Base-by-base conservation (phyloP, 2,113 vertebrate species). In the Dendropsophus ebraccatus region DNA sequence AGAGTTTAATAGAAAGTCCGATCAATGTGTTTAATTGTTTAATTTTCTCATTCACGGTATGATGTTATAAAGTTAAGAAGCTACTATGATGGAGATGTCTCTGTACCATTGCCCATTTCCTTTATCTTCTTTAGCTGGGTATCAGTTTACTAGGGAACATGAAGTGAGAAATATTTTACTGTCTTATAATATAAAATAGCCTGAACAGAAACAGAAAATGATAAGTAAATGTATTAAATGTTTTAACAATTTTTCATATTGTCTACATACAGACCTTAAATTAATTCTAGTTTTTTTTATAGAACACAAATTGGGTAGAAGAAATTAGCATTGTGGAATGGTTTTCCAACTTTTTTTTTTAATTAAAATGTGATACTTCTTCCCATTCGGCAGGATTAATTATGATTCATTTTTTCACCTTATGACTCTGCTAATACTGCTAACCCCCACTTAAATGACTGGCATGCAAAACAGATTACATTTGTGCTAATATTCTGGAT, bases 401-500 rank as follows among this genome's bases (percentile, higher is more conserved):
- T 80, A 72, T 80, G 32, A 72, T 86, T 70, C 30, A 54, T 69
- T 69, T 9, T 85, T 50, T 79, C 74, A 85, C 60, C 75, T 80
- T 52, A 47, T 85, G 84, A 79, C 75, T 80, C 21, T 69, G 12
- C 21, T 67, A 80, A 56, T 83, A 56, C 65, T 4, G 30, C 49
- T 72, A 69, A 69, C 73, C 56, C 56, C 60, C 23, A 82, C 60
- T 78, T 78, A 79, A 79, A 69, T 79, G 65, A 78, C 62, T 85
- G 83, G 58, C 74, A 85, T 52, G 45, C 21, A 52, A 69, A 52
- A 37, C 14, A 76, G 41, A 76, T 76, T 84, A 54, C 28, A 78
- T 69, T 78, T 78, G 45, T 79, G 74, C 45, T 78, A 65, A 69
- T 85, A 70, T 41, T 78, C 45, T 85, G 75, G 83, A 78, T 79